Conservation (phyloP, 2,113 vertebrate genomes). For the Xenotilapia leptura region DNA sequence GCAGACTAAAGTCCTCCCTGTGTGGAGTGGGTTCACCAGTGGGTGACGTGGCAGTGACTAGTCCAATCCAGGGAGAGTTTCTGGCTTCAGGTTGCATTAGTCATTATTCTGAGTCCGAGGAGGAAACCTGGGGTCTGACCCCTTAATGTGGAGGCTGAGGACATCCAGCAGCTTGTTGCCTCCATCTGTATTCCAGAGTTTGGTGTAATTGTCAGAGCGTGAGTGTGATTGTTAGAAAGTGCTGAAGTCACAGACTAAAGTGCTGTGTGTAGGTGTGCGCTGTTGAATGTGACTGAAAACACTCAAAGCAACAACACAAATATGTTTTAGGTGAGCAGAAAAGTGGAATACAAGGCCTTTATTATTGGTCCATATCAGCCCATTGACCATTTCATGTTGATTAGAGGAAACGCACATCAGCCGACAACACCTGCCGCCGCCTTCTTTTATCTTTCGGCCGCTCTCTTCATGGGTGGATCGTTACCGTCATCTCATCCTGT, state of each 20-base stretch:
- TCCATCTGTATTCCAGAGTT: neutral
- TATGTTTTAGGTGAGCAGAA: neutral
- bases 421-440: neutral
- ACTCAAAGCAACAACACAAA: neutral
- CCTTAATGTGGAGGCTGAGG: neutral
- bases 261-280: neutral
- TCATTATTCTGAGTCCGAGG: fast-evolving
- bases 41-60: neutral
- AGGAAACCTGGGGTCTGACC: neutral
- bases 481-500: neutral
- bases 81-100: neutral
- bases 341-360: neutral
- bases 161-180: neutral
- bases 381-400: neutral
- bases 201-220: neutral
- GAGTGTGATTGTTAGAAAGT: neutral
- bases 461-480: neutral
- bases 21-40: neutral
- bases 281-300: neutral
- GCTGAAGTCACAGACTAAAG: neutral
- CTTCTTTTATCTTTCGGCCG: neutral
- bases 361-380: neutral
- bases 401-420: neutral
- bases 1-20: neutral
- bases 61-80: neutral